phyloP scores from a whole-genome alignment of 2,888 invertebrate species.

The Myopa tessellatipennis region DNA sequence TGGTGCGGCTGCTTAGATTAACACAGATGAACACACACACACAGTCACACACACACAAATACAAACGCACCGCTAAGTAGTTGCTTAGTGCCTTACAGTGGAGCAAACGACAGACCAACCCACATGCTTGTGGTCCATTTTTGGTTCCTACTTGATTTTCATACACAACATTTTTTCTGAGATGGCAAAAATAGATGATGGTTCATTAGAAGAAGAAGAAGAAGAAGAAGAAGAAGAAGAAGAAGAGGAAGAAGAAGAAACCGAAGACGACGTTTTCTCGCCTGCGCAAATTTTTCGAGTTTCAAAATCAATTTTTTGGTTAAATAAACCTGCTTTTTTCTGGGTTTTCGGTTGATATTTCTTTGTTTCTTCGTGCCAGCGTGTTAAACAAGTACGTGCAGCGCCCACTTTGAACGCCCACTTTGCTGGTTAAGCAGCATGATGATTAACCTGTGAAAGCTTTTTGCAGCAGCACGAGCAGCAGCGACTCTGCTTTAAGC shows the following conservation, averaged over 20 bases:
- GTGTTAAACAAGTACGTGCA: neutral
- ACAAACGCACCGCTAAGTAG: neutral
- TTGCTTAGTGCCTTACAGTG: neutral
- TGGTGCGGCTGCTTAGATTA: neutral
- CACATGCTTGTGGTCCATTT: conserved; percentile 33
- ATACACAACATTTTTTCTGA: neutral
- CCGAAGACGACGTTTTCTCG: neutral
- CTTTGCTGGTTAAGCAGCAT: neutral
- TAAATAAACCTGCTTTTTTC: neutral
- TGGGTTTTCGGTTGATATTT: neutral
- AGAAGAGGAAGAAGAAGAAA: neutral
- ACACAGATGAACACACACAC: neutral
- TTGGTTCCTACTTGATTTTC: neutral
- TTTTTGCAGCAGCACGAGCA: neutral
- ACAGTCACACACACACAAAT: conserved; percentile 21
- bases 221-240: neutral
- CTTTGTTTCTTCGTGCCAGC: neutral
- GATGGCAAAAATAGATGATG: neutral
- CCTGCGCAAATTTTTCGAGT: conserved; percentile 16
- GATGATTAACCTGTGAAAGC: conserved; percentile 17
- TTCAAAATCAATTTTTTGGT: neutral
- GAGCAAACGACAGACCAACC: conserved; percentile 5
- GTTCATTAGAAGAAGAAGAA: neutral
- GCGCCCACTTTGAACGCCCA: conserved; percentile 25
- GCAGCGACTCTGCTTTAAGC: neutral